Percentiles rank a stretch among this genome's conserved stretches.
phyloP scores from a whole-genome alignment of 1,140 invertebrate genomes.

The Euura lappo region DNA sequence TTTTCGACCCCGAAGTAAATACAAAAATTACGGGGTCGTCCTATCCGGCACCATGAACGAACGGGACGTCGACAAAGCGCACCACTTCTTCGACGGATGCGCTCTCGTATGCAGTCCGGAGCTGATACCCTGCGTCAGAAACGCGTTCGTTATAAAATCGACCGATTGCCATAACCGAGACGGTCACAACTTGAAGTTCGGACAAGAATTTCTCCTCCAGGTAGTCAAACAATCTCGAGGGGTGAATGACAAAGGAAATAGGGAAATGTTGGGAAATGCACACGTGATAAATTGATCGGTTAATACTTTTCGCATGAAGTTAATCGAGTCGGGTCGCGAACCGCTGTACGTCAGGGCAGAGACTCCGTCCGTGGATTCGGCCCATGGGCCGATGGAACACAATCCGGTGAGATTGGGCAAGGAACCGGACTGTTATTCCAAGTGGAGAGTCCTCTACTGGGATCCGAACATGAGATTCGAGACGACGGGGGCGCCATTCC shows the following conservation, averaged over 20 bases:
- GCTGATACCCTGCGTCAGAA: constrained; percentile 15
- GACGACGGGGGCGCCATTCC: constrained; percentile 25
- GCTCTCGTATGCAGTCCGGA: constrained; percentile 8
- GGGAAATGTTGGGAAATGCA: too few relatives aligned
- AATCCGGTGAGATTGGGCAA: constrained; percentile 23
- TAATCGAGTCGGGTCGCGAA: not conserved
- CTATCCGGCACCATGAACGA: constrained; percentile 15
- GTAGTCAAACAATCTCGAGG: not conserved
- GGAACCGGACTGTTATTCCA: constrained; percentile 24
- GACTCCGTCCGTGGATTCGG: constrained; percentile 23
- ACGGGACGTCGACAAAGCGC: not conserved
- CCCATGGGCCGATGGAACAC: constrained; percentile 23
- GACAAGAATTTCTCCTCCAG: constrained; percentile 18
- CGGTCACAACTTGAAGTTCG: constrained; percentile 18
- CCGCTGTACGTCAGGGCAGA: constrained; percentile 27
- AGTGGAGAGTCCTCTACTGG: constrained; percentile 27
- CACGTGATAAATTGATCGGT: too few relatives aligned
- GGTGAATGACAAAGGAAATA: too few relatives aligned
- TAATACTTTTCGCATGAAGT: not conserved
- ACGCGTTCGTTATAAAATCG: constrained; percentile 17
- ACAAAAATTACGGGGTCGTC: constrained; percentile 11
- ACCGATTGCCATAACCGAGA: constrained; percentile 10
- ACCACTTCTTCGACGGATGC: constrained; percentile 13
- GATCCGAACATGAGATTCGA: constrained; percentile 26
- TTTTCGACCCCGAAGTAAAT: constrained; percentile 8